Base-by-base conservation (phyloP, 2,113 vertebrate species). In the Tylochromis polylepis region DNA sequence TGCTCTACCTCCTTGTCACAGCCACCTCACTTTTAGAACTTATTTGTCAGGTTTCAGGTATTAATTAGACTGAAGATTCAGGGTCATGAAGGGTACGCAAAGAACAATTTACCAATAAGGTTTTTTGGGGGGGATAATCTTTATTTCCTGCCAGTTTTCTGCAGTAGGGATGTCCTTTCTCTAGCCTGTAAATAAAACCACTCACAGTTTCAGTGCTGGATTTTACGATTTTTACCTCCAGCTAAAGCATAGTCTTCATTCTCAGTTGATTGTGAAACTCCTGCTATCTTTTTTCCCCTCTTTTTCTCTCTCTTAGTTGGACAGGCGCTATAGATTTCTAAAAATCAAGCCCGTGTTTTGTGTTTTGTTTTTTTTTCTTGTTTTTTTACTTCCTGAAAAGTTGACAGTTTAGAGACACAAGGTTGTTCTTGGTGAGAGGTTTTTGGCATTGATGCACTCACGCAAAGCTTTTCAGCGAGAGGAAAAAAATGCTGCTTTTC, bases 401-500 rank as follows among this genome's bases (percentile, higher is more conserved):
- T 86, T 82, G 90, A 91, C 89, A 57, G 59, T 29, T 85, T 49
- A 77, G 82, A 92, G 62, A 72, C 77, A 85, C 81, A 5, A 27
- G 78, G 77, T 86, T 72, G 82, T 85, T 89, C 82, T 87, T 43
- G 83, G 82, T 89, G 81, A 91, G 88, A 84, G 72, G 31, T 56
- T 87, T 87, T 43, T 92, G 89, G 92, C 91, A 14, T 1, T 3
- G 59, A 79, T 10, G 11, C 67, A 57, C 81, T 81, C 91, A 84
- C 49, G 58, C 90, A 84, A 87, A 92, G 88, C 81, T 90, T 84
- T 85, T 84, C 67, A 82, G 70, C 27, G 29, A 88, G 77, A 75
- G 62, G 11, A 60, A 79, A 92, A 84, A 86, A 88, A 89, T 78
- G 46, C 58, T 16, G 53, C 36, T 1, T 80, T 62, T 59, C 46